Percentiles rank a stretch among this genome's conserved stretches.
These are phyloP conservation scores for Cebidichthys violaceus DNA, from an alignment of 2,113 vertebrate genomes.

Conservation along the genomic window DNA sequence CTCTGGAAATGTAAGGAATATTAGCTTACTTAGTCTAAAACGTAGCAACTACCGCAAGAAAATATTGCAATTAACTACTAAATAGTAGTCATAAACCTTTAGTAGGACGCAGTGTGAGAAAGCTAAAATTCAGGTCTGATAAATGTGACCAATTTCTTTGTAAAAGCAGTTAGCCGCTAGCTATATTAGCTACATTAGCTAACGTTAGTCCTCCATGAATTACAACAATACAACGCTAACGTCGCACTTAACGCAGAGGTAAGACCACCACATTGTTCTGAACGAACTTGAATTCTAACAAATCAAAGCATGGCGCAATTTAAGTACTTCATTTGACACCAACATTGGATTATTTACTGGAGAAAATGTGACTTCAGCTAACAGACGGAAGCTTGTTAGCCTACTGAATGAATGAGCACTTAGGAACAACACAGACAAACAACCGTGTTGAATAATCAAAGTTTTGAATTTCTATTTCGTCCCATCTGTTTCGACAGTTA, in stretches of 20 bases:
- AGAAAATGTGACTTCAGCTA: neutral
- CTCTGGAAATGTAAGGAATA: neutral
- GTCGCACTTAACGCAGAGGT: neutral
- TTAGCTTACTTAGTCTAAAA: neutral
- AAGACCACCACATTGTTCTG: accelerated
- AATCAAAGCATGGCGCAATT: accelerated
- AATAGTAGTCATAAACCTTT: accelerated
- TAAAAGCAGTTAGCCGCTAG: neutral
- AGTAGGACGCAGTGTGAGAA: no score
- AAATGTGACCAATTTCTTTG: neutral
- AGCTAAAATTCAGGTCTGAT: neutral
- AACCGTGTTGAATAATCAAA: accelerated
- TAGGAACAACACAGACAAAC: neutral
- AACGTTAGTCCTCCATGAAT: neutral
- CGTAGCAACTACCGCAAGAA: no score
- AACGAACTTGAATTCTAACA: neutral
- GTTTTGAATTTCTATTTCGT: accelerated
- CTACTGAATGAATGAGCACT: conserved; percentile 30
- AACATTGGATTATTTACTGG: neutral
- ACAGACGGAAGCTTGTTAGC: conserved; percentile 27
- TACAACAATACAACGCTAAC: neutral
- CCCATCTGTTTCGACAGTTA: neutral
- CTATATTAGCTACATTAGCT: conserved; percentile 40
- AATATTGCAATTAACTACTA: neutral
- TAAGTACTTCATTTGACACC: neutral